These are phyloP conservation scores for Orthosia cruda DNA, from an alignment of 2,888 invertebrate genomes.

Conservation along the genomic window DNA sequence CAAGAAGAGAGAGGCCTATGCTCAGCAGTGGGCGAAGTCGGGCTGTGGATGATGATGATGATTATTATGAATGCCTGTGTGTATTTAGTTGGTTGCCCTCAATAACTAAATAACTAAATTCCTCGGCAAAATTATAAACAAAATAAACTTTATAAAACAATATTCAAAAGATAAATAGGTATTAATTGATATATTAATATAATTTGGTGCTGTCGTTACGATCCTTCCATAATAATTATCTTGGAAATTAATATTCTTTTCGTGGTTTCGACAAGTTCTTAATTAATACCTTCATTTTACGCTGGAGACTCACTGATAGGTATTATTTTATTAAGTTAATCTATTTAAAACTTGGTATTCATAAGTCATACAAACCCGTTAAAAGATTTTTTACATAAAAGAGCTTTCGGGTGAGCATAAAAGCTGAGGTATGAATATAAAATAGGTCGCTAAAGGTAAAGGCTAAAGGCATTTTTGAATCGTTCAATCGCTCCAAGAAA, in stretches of 20 bases:
- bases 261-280: constrained; percentile 12
- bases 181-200: background rate
- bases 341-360: background rate
- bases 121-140: too few species aligned
- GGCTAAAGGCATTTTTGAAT: too few species aligned
- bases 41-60: too few species aligned
- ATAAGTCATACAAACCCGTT: background rate
- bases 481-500: too few species aligned
- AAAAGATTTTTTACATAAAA: background rate
- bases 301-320: background rate
- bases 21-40: too few species aligned
- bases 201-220: constrained; percentile 1
- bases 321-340: constrained; percentile 19
- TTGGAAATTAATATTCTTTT: constrained; percentile 12
- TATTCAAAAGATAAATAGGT: background rate
- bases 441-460: background rate
- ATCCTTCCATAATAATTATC: constrained; percentile 6
- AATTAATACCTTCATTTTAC: constrained; percentile 4
- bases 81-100: too few species aligned
- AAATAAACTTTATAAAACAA: background rate
- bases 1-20: too few species aligned
- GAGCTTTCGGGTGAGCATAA: background rate
- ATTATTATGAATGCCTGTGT: too few species aligned
- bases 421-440: constrained; percentile 10
- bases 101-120: too few species aligned